phyloP scores from a whole-genome alignment of 53 echinoderm and acorn worm genomes.

The Arbacia lixula region DNA sequence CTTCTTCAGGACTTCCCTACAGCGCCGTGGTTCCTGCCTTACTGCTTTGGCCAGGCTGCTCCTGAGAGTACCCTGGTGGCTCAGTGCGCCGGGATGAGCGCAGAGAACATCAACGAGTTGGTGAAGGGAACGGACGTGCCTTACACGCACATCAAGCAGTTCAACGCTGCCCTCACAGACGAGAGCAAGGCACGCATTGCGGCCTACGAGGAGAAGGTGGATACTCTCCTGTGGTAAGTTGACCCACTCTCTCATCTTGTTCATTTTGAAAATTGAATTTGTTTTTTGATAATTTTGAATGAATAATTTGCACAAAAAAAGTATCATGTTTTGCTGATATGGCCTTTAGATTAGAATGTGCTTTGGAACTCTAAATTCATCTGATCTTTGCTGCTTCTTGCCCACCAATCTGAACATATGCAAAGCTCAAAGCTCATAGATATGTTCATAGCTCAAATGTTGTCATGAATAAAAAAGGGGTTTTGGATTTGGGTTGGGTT shows the following conservation, averaged over 20 bases:
- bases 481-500: no score
- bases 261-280: no score
- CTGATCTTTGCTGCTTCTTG: no score
- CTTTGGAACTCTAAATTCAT: no score
- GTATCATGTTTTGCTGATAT: no score
- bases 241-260: not conserved
- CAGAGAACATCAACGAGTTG: constrained; percentile 77
- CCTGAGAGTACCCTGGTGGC: constrained; percentile 71
- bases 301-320: no score
- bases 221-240: constrained; percentile 83
- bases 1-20: constrained; percentile 76
- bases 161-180: constrained; percentile 43
- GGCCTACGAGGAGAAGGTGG: constrained; percentile 71
- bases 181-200: constrained; percentile 83
- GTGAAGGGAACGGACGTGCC: constrained; percentile 70
- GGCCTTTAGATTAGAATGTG: no score
- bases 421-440: no score
- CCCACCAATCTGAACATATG: no score
- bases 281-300: no score
- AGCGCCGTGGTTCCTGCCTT: constrained; percentile 83
- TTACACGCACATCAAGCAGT: constrained; percentile 77
- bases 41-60: constrained; percentile 83
- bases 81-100: constrained; percentile 60
- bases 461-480: no score
- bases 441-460: no score